Evolutionary conservation across 2,113 vertebrate genomes (phyloP), one percentile per base, ranked within the genome.

Genomic region (Pseudopipra pipra): DNA sequence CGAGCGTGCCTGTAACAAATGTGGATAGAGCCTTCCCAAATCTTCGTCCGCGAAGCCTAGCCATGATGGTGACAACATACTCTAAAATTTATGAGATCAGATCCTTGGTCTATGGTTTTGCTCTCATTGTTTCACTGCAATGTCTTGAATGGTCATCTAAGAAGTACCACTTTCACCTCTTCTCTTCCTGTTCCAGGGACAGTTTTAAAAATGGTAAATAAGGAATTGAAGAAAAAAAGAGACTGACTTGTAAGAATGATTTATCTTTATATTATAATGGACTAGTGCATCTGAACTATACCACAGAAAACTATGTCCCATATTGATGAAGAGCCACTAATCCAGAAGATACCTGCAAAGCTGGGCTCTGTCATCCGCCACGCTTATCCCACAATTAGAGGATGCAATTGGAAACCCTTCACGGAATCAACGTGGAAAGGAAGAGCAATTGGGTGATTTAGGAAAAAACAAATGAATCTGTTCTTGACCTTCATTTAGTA

Each of bases 401-500:
- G 10, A 89, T 93, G 41, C 75, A 95, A 94, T 73, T 96, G 66
- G 78, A 96, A 96, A 78, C 35, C 67, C 92, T 91, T 93, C 80
- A 95, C 35, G 56, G 55, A 92, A 92, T 97, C 91, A 85, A 83
- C 90, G 86, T 63, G 54, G 25, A 91, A 96, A 91, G 80, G 68
- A 96, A 78, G 39, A 67, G 20, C 41, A 95, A 96, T 95, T 95
- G 90, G 72, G 72, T 49, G 87, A 93, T 74, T 78, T 82, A 89
- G 82, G 59, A 81, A 77, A 97, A 89, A 56, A 24, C 47, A 87
- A 72, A 83, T 78, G 16, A 37, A 18, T 73, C 72, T 87, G 16
- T 75, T 67, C 71, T 89, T 95, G 76, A 95, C 89, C 78, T 97
- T 97, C 95, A 74, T 80, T 96, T 97, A 95, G 85, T 18, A 78